Evolutionary conservation across 2,797 vertebrate genomes (phyloP), one percentile per base, ranked within the genome.

Genomic region (Pangasius sanitwongsei): DNA sequence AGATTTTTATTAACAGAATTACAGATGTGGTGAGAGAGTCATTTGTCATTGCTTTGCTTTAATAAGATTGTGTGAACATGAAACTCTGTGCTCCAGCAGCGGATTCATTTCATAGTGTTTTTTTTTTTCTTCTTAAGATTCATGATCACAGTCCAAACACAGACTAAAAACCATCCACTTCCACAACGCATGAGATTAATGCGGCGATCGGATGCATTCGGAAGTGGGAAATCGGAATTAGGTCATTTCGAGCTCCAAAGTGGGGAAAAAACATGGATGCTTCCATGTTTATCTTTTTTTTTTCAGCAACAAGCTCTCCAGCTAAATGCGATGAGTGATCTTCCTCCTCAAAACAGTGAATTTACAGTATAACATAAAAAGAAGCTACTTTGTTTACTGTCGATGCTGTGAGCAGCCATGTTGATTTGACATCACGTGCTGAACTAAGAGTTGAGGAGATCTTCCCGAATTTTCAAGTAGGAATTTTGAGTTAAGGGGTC

Each of bases 11-110:
- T 11, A 80, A 80, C 15, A 37, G 53, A 59, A 82, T 59, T 82
- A 23, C 18, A 37, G 55, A 82, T 25, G 55, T 82, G 53, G 31
- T 50, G 28, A 81, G 37, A 81, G 31, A 63, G 11, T 53, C 61
- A 50, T 53, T 81, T 28, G 9, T 67, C 75, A 67, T 37, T 18
- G 13, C 15, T 80, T 63, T 20, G 61, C 86, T 80, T 87, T 81
- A 81, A 87, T 81, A 67, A 69, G 61, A 87, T 87, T 80, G 86
- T 81, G 61, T 25, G 61, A 81, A 82, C 78, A 61, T 59, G 78
- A 82, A 37, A 82, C 18, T 59, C n/a, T 31, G 77, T 0, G 75
- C 50, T 80, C 50, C 53, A 34, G 78, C 31, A 57, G 53, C 18
- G 0, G 31, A 41, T 82, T 82, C 78, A 12, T 82, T 82, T 82